These are phyloP conservation scores for Hippocampus barbouri DNA, from an alignment of 2,113 vertebrate species.

Conservation along the genomic window DNA sequence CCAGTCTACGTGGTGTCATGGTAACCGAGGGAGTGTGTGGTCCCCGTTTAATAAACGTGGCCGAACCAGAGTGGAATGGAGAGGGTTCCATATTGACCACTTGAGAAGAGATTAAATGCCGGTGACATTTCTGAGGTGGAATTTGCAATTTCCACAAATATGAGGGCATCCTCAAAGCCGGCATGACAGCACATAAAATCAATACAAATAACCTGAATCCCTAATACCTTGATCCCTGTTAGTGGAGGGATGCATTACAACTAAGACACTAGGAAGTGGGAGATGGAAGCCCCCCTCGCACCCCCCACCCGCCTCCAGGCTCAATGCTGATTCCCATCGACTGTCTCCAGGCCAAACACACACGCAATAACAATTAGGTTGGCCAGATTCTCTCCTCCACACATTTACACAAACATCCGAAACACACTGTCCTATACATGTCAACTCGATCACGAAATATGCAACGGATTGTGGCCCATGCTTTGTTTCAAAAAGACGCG, in stretches of 20 bases:
- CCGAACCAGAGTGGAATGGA: conserved; percentile 35
- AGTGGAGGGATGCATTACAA: conserved; percentile 90
- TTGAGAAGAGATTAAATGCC: conserved; percentile 87
- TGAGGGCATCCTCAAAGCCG: conserved; percentile 82
- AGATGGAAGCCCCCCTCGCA: conserved; percentile 48
- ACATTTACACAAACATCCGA: conserved; percentile 34
- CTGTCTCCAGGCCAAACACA: conserved; percentile 71
- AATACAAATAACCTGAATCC: conserved; percentile 99
- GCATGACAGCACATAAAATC: conserved; percentile 96
- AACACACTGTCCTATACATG: conserved; percentile 8
- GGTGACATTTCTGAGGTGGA: conserved; percentile 97
- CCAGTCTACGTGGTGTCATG: conserved; percentile 53
- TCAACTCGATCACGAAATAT: neutral
- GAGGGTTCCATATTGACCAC: conserved; percentile 84
- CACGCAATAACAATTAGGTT: conserved; percentile 83
- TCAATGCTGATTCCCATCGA: conserved; percentile 81
- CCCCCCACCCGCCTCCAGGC: conserved; percentile 41
- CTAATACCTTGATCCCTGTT: conserved; percentile 98
- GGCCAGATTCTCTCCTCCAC: conserved; percentile 64
- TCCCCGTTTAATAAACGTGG: conserved; percentile 81
- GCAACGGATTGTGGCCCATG: neutral
- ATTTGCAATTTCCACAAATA: conserved; percentile 99
- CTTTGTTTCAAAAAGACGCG: conserved; percentile 5
- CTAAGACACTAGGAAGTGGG: conserved; percentile 76
- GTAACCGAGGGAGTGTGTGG: conserved; percentile 63